Evolutionary conservation across 2,888 invertebrate species (phyloP).

Genomic region (Drosophila quinaria): DNA sequence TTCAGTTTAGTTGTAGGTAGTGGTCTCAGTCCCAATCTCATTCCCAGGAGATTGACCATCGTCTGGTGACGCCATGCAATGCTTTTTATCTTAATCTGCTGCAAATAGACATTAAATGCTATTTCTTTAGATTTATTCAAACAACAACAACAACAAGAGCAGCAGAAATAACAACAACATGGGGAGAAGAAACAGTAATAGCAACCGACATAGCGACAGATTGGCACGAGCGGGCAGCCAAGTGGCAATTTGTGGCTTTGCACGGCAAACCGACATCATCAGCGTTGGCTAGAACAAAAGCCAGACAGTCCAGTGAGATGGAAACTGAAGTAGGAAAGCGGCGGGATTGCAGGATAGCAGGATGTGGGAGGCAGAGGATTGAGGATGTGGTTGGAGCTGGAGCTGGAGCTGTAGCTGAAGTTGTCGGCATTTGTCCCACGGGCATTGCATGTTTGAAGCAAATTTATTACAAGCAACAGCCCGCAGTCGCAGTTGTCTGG

Average conservation of each 20-base stretch:
- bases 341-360: conserved; percentile 3
- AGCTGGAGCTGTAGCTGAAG: conserved; percentile 22
- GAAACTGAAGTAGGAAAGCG: conserved; percentile 22
- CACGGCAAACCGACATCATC: conserved; percentile 81
- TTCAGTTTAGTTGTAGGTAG: background rate
- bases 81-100: conserved; percentile 81
- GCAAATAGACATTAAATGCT: conserved; percentile 83
- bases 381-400: conserved; percentile 15
- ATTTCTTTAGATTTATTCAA: conserved; percentile 82
- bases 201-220: conserved; percentile 66
- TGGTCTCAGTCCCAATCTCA: conserved; percentile 23
- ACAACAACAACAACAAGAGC: conserved; percentile 42
- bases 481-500: conserved; percentile 74
- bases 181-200: conserved; percentile 37
- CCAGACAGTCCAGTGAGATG: conserved; percentile 57
- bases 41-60: conserved; percentile 34
- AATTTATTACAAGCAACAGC: conserved; percentile 80
- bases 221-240: conserved; percentile 78
- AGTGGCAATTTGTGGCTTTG: conserved; percentile 81
- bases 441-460: conserved; percentile 80
- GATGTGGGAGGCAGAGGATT: conserved; percentile 8
- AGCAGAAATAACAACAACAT: conserved; percentile 35
- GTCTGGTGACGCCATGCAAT: conserved; percentile 56
- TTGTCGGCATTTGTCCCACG: conserved; percentile 76
- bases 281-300: conserved; percentile 76